A percentile compares a stretch with the other conserved stretches of the same genome.
These are phyloP conservation scores for Nemotelus nigrinus DNA, from an alignment of 2,888 invertebrate species.

Conservation along the genomic window DNA sequence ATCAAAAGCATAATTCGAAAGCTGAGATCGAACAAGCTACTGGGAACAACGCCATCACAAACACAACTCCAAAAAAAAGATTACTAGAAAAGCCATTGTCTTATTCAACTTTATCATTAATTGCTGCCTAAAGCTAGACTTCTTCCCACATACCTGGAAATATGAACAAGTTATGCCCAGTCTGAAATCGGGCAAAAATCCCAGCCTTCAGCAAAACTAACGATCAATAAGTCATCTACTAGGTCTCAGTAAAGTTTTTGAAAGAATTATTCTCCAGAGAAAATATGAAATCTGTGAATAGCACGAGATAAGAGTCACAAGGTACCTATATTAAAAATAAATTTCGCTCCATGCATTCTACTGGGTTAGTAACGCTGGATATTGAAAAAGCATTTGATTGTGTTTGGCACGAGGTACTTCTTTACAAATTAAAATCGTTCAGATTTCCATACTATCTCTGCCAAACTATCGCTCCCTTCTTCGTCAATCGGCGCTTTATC, in stretches of 20 bases:
- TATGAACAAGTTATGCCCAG: conserved; percentile 20
- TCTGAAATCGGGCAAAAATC: conserved; percentile 25
- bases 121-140: conserved; percentile 26
- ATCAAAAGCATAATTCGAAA: too few relatives aligned
- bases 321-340: conserved; percentile 30
- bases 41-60: too few relatives aligned
- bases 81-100: conserved; percentile 4
- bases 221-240: too few relatives aligned
- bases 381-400: conserved; percentile 58
- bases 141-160: conserved; percentile 37
- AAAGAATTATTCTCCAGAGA: conserved; percentile 41
- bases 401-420: conserved; percentile 57
- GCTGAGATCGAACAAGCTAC: too few relatives aligned
- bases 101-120: conserved; percentile 27
- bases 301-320: conserved; percentile 53
- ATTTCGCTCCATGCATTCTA: conserved; percentile 53
- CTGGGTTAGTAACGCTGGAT: conserved; percentile 56
- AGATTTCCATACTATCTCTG: conserved; percentile 52
- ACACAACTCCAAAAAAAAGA: too few relatives aligned
- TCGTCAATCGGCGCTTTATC: neutral
- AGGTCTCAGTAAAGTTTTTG: too few relatives aligned
- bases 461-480: conserved; percentile 49
- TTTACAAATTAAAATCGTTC: conserved; percentile 52
- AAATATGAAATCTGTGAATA: conserved; percentile 51
- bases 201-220: neutral